Conservation (phyloP, 1,140 invertebrate genomes). For the Drosophila bocki region DNA sequence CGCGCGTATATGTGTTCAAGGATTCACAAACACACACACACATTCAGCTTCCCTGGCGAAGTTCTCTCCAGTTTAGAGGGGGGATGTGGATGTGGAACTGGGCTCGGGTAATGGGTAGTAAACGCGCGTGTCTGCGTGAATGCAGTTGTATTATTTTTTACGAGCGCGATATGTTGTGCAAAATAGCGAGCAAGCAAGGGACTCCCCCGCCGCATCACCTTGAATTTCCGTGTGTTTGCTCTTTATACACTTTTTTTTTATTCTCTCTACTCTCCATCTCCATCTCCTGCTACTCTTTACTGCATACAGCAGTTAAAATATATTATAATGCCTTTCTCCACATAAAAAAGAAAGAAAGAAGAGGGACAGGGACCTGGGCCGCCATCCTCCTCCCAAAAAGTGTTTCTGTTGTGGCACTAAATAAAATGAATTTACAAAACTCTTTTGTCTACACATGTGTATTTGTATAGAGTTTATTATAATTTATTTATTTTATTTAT, state of each 20-base stretch:
- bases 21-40: slow-evolving; percentile 5
- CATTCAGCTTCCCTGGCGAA: slow-evolving; percentile 1
- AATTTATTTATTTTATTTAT: too few species aligned
- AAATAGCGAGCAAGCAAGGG: slow-evolving; percentile 54
- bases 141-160: slow-evolving; percentile 84
- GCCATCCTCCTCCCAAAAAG: not conserved
- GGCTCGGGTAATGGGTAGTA: slow-evolving; percentile 60
- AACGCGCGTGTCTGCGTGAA: slow-evolving; percentile 72
- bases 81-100: not conserved
- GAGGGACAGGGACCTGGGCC: not conserved
- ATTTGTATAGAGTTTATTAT: not conserved
- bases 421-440: slow-evolving; percentile 30
- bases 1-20: slow-evolving; percentile 66
- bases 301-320: slow-evolving; percentile 38
- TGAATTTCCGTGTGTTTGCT: slow-evolving; percentile 31
- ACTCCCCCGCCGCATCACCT: slow-evolving; percentile 8
- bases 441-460: not conserved
- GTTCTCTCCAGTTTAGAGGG: not conserved
- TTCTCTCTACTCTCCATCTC: not conserved
- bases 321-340: slow-evolving; percentile 35
- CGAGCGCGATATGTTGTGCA: slow-evolving; percentile 82
- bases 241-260: not conserved
- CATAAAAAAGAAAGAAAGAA: slow-evolving; percentile 1
- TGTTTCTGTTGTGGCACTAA: slow-evolving; percentile 26
- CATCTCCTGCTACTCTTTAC: slow-evolving; percentile 2